Percentiles rank a stretch among this genome's conserved stretches.
These are phyloP conservation scores for Spicauda simplicius DNA, from an alignment of 2,888 invertebrate genomes.

Conservation along the genomic window DNA sequence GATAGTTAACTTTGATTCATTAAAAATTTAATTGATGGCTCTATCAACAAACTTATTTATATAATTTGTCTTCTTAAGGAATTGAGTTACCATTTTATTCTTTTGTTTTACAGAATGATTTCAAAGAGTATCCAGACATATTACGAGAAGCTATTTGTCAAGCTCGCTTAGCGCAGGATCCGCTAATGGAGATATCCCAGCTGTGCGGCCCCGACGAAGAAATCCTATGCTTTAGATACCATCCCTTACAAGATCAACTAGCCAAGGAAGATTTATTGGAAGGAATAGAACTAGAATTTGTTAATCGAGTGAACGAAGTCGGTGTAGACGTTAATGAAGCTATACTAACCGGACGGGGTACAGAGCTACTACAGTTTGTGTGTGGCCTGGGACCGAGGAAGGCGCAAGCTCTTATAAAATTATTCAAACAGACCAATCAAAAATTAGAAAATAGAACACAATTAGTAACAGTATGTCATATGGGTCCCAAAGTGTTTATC, in stretches of 20 bases:
- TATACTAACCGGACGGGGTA: conserved; percentile 94
- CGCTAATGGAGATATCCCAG: conserved; percentile 97
- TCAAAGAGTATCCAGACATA: conserved; percentile 96
- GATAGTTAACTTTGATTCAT: no score
- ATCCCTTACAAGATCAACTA: conserved; percentile 92
- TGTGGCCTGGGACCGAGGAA: conserved; percentile 98
- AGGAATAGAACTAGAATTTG: conserved; percentile 94
- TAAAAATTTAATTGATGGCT: no score
- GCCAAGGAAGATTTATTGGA: conserved; percentile 94
- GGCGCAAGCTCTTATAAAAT: conserved; percentile 93
- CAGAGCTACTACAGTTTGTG: conserved; percentile 97
- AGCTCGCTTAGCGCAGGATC: conserved; percentile 97
- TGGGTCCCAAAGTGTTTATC: conserved; percentile 99
- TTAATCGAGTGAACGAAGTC: conserved; percentile 98
- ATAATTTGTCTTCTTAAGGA: no score
- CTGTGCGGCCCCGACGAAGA: conserved; percentile 98
- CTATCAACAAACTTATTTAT: no score
- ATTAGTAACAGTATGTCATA: conserved; percentile 96
- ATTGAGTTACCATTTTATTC: no score
- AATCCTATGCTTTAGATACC: conserved; percentile 96
- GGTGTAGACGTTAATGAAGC: conserved; percentile 98
- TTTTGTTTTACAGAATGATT: conserved; percentile 86
- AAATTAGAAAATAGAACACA: conserved; percentile 97
- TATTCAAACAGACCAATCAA: conserved; percentile 95
- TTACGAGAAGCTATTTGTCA: conserved; percentile 97